A percentile compares a stretch with the other conserved stretches of the same genome.
Conservation (phyloP, 1,140 invertebrate species). For the Heliconius hewitsoni region DNA sequence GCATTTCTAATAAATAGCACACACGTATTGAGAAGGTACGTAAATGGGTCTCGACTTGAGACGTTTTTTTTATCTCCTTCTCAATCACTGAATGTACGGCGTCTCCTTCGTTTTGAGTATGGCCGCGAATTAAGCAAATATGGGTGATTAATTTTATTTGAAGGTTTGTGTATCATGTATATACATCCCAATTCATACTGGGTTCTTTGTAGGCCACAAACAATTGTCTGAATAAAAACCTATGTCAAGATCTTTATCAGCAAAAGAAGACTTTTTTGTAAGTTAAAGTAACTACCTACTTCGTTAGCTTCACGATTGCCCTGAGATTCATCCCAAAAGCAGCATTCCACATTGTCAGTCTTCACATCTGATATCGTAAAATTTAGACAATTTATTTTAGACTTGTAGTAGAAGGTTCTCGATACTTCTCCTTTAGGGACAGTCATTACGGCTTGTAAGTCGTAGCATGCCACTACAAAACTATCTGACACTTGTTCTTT, state of each 20-base stretch:
- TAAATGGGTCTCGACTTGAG: background rate
- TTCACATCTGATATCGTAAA: constrained; percentile 40
- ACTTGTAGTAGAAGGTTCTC: too few relatives aligned
- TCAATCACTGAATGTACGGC: constrained; percentile 39
- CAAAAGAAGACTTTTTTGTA: constrained; percentile 29
- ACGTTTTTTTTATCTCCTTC: constrained; percentile 30
- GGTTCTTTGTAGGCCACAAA: constrained; percentile 61
- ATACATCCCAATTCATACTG: constrained; percentile 44
- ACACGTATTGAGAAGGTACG: too few relatives aligned
- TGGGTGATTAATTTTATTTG: constrained; percentile 59
- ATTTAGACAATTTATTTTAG: too few relatives aligned
- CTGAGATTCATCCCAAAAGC: constrained; percentile 54
- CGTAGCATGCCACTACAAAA: constrained; percentile 49
- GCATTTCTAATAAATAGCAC: too few relatives aligned
- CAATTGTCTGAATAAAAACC: constrained; percentile 64
- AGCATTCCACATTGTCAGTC: constrained; percentile 38
- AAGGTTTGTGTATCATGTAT: constrained; percentile 38
- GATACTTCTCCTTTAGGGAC: too few relatives aligned
- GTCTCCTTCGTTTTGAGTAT: constrained; percentile 56
- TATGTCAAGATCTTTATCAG: constrained; percentile 46
- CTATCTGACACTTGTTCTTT: constrained; percentile 19
- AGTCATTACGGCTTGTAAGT: constrained; percentile 51
- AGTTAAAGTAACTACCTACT: constrained; percentile 39
- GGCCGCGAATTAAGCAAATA: constrained; percentile 62
- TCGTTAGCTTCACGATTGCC: constrained; percentile 51